Evolutionary conservation across 2,113 vertebrate species (phyloP).

Genomic region (Sardina pilchardus): DNA sequence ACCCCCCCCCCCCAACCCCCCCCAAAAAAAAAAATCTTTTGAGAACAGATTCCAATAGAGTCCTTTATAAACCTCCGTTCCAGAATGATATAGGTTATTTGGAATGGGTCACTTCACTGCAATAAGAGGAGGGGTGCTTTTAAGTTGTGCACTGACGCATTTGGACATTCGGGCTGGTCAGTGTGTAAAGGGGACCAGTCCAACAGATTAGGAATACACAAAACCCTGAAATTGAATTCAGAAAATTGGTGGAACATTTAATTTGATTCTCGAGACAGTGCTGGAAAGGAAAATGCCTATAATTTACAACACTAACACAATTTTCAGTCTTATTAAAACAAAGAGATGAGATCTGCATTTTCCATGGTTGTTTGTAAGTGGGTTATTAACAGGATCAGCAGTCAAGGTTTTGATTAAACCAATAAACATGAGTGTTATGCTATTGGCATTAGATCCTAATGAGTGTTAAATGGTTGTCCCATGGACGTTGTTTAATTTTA

Average conservation of each 20-base stretch:
- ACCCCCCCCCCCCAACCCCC: conserved; percentile 59
- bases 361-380: conserved; percentile 66
- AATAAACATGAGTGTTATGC: conserved; percentile 22
- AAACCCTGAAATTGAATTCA: conserved; percentile 69
- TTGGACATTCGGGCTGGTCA: conserved; percentile 72
- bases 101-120: conserved; percentile 87
- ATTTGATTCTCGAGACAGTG: conserved; percentile 72
- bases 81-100: conserved; percentile 79
- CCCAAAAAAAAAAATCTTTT: conserved; percentile 74
- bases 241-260: conserved; percentile 76
- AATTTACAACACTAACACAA: conserved; percentile 76
- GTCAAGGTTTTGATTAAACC: conserved; percentile 45
- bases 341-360: conserved; percentile 44
- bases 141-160: conserved; percentile 80
- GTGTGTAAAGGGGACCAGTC: conserved; percentile 59
- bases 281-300: conserved; percentile 58
- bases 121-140: conserved; percentile 78
- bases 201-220: conserved; percentile 72
- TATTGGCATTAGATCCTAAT: neutral
- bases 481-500: neutral
- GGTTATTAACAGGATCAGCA: conserved; percentile 43
- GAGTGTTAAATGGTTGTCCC: neutral
- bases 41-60: conserved; percentile 76
- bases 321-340: conserved; percentile 54
- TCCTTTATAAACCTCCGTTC: conserved; percentile 80